phyloP scores from a whole-genome alignment of 2,113 vertebrate genomes.

The Coracopsis vasa region DNA sequence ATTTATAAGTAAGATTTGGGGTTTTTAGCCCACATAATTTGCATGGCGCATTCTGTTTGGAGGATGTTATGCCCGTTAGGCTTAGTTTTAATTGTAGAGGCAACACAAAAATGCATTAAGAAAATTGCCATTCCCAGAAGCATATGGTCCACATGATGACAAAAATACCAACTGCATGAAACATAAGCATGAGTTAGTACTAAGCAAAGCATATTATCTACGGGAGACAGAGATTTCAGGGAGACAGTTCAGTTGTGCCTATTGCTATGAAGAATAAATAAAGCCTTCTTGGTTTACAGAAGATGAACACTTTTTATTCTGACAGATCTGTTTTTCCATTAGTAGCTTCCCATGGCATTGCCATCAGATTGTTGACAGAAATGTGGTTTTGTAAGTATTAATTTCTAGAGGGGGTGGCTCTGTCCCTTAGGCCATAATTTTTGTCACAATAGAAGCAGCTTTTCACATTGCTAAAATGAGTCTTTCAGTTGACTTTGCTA shows the following conservation, averaged over 20 bases:
- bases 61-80: neutral
- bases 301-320: conserved; percentile 16
- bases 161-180: neutral
- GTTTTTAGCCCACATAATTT: neutral
- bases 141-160: neutral
- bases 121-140: neutral
- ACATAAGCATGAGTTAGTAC: neutral
- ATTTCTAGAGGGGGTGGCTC: conserved; percentile 17
- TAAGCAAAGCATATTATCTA: neutral
- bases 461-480: conserved; percentile 48
- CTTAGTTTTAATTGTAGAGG: neutral
- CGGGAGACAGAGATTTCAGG: neutral
- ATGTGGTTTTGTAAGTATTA: conserved; percentile 5
- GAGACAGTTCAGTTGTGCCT: neutral
- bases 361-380: conserved; percentile 32
- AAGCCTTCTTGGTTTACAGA: neutral
- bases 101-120: neutral
- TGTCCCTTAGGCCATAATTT: conserved; percentile 47
- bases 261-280: conserved; percentile 30
- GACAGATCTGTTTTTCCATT: conserved; percentile 37
- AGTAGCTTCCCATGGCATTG: conserved; percentile 10
- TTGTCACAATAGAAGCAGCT: conserved; percentile 40
- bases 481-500: conserved; percentile 20
- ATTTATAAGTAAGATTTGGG: neutral
- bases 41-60: neutral